Evolutionary conservation across 2,113 vertebrate species (phyloP).

Genomic region (Trachemys scripta): DNA sequence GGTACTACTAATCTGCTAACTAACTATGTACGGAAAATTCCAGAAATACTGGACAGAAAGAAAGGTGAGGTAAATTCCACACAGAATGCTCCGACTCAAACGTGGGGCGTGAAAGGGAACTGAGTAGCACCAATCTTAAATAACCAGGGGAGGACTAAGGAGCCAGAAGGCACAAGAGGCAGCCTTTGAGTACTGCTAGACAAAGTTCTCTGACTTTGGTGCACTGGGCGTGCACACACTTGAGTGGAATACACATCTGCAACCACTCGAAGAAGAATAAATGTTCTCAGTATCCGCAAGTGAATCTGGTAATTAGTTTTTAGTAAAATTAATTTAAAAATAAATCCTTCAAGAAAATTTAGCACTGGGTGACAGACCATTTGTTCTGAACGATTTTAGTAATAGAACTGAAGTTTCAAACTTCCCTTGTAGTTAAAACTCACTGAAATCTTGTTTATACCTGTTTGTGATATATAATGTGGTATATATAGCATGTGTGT

Average conservation of each 20-base stretch:
- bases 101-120: too few species aligned
- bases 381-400: not conserved
- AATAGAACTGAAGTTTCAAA: not conserved
- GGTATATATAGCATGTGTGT: not conserved
- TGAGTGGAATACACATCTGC: not conserved
- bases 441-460: not conserved
- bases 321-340: not conserved
- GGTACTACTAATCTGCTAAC: too few species aligned
- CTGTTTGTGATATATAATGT: not conserved
- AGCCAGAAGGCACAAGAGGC: too few species aligned
- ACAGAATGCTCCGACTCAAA: too few species aligned
- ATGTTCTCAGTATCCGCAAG: not conserved
- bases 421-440: not conserved
- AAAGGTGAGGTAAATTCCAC: too few species aligned
- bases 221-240: not conserved
- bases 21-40: too few species aligned
- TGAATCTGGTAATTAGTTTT: not conserved
- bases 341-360: not conserved
- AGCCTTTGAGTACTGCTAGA: not conserved
- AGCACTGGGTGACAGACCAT: not conserved
- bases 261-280: not conserved
- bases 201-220: not conserved
- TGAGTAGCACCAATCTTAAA: too few species aligned
- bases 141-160: too few species aligned
- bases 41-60: too few species aligned